These are phyloP conservation scores for Arizona elegans DNA, from an alignment of 2,113 vertebrate genomes.

Conservation along the genomic window DNA sequence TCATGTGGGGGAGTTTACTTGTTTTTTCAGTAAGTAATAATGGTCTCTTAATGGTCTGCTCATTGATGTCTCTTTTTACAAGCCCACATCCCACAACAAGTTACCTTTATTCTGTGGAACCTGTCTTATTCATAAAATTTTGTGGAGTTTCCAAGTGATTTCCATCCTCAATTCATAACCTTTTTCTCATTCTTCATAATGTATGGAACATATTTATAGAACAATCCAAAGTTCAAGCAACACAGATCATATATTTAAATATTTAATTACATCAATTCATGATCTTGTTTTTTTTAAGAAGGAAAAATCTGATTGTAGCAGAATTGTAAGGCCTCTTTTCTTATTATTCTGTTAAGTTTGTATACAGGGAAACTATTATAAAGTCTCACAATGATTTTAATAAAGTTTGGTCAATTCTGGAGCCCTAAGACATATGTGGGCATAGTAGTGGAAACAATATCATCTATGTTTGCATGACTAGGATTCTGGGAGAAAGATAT, in stretches of 20 bases:
- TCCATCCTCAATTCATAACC: not conserved
- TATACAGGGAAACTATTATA: not conserved
- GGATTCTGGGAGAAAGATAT: not conserved
- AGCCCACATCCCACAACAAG: not conserved
- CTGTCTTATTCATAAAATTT: not conserved
- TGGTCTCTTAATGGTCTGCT: too few relatives aligned
- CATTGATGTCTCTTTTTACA: not conserved
- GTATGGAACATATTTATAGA: not conserved
- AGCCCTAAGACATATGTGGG: not conserved
- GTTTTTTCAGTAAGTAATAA: not conserved
- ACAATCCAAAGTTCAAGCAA: not conserved
- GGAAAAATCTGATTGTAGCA: not conserved
- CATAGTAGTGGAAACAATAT: not conserved
- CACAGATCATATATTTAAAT: not conserved
- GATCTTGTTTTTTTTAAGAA: not conserved
- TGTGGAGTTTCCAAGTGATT: not conserved
- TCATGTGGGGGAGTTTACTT: not conserved
- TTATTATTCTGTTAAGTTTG: not conserved
- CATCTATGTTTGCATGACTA: not conserved
- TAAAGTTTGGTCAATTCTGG: not conserved
- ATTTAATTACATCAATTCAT: not conserved
- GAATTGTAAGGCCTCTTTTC: not conserved
- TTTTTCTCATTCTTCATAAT: not conserved
- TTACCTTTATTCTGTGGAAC: not conserved
- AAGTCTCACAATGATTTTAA: not conserved